Percentiles rank a stretch among this genome's conserved stretches.
These are phyloP conservation scores for Sinonovacula constricta DNA, from an alignment of 1,140 invertebrate genomes.

Conservation along the genomic window DNA sequence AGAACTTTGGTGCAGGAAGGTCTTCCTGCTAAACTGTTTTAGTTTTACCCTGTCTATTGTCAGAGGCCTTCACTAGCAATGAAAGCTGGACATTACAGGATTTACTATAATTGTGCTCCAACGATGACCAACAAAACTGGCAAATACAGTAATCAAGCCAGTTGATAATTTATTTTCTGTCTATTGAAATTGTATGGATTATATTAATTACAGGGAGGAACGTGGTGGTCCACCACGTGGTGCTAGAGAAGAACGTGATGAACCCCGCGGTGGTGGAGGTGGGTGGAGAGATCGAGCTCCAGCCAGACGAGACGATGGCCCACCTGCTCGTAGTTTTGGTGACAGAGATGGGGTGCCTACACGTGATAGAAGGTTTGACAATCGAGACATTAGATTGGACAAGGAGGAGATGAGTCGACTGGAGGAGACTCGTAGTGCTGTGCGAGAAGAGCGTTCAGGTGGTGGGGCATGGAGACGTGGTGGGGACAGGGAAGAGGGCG, in stretches of 20 bases:
- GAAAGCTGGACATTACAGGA: no score
- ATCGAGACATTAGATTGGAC: conserved; percentile 43
- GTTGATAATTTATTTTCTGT: no score
- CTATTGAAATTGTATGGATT: no score
- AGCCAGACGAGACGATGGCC: conserved; percentile 25
- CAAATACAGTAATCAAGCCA: no score
- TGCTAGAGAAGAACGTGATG: background rate
- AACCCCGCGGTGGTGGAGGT: conserved; percentile 3
- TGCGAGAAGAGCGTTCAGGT: conserved; percentile 43
- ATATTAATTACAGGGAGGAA: no score
- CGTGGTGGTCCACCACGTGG: no score
- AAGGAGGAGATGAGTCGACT: conserved; percentile 46
- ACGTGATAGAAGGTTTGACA: conserved; percentile 44
- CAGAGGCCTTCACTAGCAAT: no score
- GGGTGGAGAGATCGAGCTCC: conserved; percentile 28
- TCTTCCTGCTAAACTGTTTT: no score
- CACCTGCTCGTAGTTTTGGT: conserved; percentile 27
- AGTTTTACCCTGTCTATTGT: no score
- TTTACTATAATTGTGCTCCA: no score
- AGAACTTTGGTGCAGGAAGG: no score
- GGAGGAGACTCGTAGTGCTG: conserved; percentile 5
- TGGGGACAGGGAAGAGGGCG: conserved; percentile 24
- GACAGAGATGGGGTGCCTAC: conserved; percentile 43
- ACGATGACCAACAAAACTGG: no score
- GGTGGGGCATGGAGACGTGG: conserved; percentile 48